Evolutionary conservation across 2,888 invertebrate species (phyloP), one percentile per base, ranked within the genome.

Genomic region (Acanthoscelides obtectus): DNA sequence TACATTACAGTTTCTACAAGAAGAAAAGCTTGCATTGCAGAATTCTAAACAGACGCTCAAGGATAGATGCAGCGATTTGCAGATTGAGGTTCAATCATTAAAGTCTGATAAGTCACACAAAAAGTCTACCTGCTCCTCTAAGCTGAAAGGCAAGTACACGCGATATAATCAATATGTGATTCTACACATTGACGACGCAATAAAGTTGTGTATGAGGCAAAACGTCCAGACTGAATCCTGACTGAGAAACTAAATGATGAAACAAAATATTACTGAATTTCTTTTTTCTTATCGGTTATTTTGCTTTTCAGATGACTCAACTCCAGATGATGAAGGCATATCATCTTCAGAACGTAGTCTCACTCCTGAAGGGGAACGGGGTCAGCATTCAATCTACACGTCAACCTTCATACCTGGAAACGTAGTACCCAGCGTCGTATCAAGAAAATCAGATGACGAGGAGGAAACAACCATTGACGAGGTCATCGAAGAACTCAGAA

Each of bases 281-380:
- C n/a, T n/a, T n/a, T n/a, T n/a, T n/a, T n/a, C 17, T 22, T 12
- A 66, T 8, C 19, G 1, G 20, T 20, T 17, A 67, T 20, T 4
- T 67, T 22, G 2, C 21, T 20, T 87, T 86, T 1, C 81, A 90
- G 90, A 88, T 79, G 90, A 89, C 80, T 91, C 92, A 66, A 92
- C 93, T 5, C 93, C 94, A 64, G 94, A 95, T 86, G 95, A 95
- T 81, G 95, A 95, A 87, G 95, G 95, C 5, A 95, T 95, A 77
- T 94, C 94, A 80, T 94, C 94, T 8, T 94, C 94, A 0, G 95
- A 95, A 69, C 87, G 92, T 77, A 94, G 94, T 65, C 86, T 93
- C 66, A 93, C 92, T 74, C 93, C 94, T 0, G 93, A 93, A 78
- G 89, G 90, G 45, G 90, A 90, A 75, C 66, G 87, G 0, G 90